Base-by-base conservation (phyloP, 2,888 invertebrate genomes). In the Acanthosoma haemorrhoidale region DNA sequence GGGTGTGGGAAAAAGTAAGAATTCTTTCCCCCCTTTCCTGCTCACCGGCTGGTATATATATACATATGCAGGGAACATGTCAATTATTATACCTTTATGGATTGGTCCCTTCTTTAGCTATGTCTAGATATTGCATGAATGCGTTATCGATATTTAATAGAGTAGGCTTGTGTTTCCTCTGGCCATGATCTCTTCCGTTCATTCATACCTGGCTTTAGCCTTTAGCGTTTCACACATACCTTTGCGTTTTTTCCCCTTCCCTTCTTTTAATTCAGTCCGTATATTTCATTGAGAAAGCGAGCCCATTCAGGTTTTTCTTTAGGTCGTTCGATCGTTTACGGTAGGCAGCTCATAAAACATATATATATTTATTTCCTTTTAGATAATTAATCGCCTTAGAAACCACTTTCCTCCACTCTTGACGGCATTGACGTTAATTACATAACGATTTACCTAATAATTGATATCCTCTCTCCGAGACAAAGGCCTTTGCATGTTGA, bases 261-360 rank as follows among this genome's bases (percentile, higher is more conserved):
- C n/a, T 25, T 25, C 29, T 25, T 51, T n/a, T 51, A 51, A 51
- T 51, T 51, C n/a, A 51, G 21, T 51, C 51, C 25, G 21, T 51
- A 25, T 51, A 51, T 51, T 51, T 51, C 51, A 51, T 51, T 51
- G 51, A 51, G 25, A 25, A 51, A 51, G 25, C 51, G 25, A 25
- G 25, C 51, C 25, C 51, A 51, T 51, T 51, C 51, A 51, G 25
- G 51, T 51, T 51, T n/a, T n/a, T 51, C 51, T 51, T 51, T 25
- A 51, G 51, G 51, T 51, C 51, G 8, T 21, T 8, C 25, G 25
- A 51, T 51, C 25, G 51, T n/a, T n/a, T 51, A 51, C 51, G 51
- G 51, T 51, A 51, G 51, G 51, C 29, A 51, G 51, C 25, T 21
- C 29, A 25, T 51, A 25, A 51, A 51, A 51, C n/a, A n/a, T n/a